A percentile compares a stretch with the other conserved stretches of the same genome.
Evolutionary conservation across 2,113 vertebrate genomes (phyloP).

Genomic region (Microcebus jonahi): DNA sequence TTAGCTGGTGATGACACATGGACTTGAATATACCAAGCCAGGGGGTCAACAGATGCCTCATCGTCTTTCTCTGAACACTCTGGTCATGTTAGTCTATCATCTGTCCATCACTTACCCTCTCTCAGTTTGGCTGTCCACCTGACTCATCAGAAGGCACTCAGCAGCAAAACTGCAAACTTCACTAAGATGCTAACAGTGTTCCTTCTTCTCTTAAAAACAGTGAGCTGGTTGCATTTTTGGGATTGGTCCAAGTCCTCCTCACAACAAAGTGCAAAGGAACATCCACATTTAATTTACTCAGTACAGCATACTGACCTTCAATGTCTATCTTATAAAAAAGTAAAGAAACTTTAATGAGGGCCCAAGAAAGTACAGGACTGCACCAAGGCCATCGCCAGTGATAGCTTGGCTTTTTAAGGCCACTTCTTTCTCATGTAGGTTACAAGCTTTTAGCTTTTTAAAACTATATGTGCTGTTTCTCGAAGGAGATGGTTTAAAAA

Average conservation of each 20-base stretch:
- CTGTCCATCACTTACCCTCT: slow-evolving; percentile 40
- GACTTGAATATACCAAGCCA: neutral
- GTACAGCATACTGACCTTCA: slow-evolving; percentile 18
- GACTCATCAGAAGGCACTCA: slow-evolving; percentile 48
- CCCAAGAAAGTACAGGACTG: neutral
- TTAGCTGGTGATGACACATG: neutral
- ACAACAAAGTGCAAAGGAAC: neutral
- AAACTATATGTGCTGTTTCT: neutral
- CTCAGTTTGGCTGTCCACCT: neutral
- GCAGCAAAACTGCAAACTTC: slow-evolving; percentile 40
- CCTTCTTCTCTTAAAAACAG: neutral
- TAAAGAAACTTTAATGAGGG: neutral
- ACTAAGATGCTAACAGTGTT: slow-evolving; percentile 20
- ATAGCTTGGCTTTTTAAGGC: neutral
- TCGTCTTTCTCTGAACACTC: neutral
- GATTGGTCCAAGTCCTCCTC: neutral
- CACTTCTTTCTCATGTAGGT: slow-evolving; percentile 16
- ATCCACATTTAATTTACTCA: slow-evolving; percentile 32
- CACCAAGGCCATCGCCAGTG: neutral
- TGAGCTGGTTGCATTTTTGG: neutral
- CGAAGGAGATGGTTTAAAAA: neutral
- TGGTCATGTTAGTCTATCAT: slow-evolving; percentile 37
- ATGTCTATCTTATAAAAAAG: neutral
- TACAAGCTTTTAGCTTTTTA: slow-evolving; percentile 49
- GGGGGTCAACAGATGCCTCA: slow-evolving; percentile 48